Base-by-base conservation (phyloP, 2,113 vertebrate genomes). In the Gambusia affinis region DNA sequence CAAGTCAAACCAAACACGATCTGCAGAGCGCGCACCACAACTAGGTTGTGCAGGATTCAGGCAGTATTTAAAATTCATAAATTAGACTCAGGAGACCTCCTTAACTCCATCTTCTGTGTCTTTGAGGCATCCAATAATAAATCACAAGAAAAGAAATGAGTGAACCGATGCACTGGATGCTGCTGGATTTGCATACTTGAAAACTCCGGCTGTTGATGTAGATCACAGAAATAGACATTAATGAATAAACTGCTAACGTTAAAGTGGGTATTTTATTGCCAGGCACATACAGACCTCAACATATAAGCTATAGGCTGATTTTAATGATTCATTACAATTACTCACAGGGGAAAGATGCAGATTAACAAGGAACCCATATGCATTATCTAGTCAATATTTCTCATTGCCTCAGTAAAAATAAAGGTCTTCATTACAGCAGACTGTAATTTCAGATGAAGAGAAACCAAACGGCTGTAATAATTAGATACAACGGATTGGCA, bases 21-120 rank as follows among this genome's bases (percentile, higher is more conserved):
- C 73, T 64, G 22, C 78, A 73, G 31, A 72, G 80, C n/a, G 31
- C 64, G 76, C 84, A 86, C 39, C 82, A 72, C 65, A 80, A 68
- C 67, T 70, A 64, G 81, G 81, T 68, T 79, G 72, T 31, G 75
- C 66, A 80, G 76, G 76, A 84, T 79, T 57, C 70, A 39, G 67
- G 81, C 72, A 14, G 64, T 73, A 72, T 44, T 72, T 82, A 83
- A 80, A 91, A 91, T 90, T 93, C 86, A 89, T 92, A 90, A 94
- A 94, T 93, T 85, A 89, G 88, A 60, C 93, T 91, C 89, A 27
- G 65, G 92, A 91, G 91, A 90, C 87, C 75, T 89, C 78, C 88
- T 86, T 83, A 82, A 86, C 88, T 87, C 84, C 77, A 80, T 91
- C 82, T 75, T 81, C 74, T 75, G 72, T 83, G 74, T 87, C 80